phyloP scores from a whole-genome alignment of 2,797 vertebrate genomes.

The Vespertilio murinus region DNA sequence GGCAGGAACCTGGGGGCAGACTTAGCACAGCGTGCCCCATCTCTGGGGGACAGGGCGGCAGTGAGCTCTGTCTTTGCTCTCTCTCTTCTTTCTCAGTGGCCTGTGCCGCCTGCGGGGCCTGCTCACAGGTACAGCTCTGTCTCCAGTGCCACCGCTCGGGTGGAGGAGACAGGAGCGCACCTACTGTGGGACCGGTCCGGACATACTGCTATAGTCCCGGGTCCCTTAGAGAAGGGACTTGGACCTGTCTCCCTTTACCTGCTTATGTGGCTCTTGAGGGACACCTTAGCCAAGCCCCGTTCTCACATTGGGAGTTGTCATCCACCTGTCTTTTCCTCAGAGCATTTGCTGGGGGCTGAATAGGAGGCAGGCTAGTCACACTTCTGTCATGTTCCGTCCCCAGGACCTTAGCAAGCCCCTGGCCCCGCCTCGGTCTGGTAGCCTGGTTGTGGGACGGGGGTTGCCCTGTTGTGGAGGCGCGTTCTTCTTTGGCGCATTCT shows the following conservation, averaged over 20 bases:
- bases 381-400: not conserved
- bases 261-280: not conserved
- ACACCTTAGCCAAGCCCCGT: not conserved
- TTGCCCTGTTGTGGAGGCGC: fast-evolving
- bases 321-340: not conserved
- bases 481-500: not conserved
- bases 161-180: not conserved
- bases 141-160: not conserved
- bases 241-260: not conserved
- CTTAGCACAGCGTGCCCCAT: not conserved
- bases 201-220: no score
- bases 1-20: not conserved
- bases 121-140: not conserved
- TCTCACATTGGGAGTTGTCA: not conserved
- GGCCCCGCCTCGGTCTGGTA: not conserved
- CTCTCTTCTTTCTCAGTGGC: not conserved
- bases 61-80: not conserved
- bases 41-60: not conserved
- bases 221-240: not conserved
- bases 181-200: not conserved
- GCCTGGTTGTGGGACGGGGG: no score
- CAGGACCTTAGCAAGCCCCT: not conserved
- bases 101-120: not conserved
- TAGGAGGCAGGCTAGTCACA: not conserved
- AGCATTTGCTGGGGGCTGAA: not conserved